Evolutionary conservation across 2,113 vertebrate genomes (phyloP).

Genomic region (Aramus guarauna): DNA sequence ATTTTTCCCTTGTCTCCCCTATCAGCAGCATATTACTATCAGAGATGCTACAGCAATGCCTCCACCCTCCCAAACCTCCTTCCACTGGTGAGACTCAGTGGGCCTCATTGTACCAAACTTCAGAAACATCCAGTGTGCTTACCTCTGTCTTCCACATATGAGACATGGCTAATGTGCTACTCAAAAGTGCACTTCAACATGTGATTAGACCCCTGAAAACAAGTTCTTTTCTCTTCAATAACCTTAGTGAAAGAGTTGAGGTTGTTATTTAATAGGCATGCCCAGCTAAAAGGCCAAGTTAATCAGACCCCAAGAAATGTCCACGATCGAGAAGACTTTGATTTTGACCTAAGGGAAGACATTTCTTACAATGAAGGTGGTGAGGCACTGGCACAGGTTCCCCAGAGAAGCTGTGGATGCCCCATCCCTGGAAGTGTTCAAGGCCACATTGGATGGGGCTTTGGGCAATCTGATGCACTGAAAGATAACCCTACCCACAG

Average conservation of each 20-base stretch:
- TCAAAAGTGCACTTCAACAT: not conserved
- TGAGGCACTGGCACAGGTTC: not conserved
- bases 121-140: not conserved
- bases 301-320: not conserved
- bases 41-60: not conserved
- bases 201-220: not conserved
- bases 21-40: not conserved
- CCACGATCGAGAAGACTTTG: not conserved
- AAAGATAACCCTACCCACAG: not conserved
- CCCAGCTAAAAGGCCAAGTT: not conserved
- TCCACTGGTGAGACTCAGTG: not conserved
- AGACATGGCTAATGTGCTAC: not conserved
- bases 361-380: not conserved
- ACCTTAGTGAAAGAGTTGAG: not conserved
- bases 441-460: not conserved
- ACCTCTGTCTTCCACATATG: not conserved
- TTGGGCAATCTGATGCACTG: not conserved
- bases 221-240: not conserved
- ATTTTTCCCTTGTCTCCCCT: not conserved
- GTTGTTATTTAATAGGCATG: not conserved
- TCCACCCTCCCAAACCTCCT: not conserved
- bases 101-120: not conserved
- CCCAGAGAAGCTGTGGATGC: not conserved
- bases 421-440: not conserved
- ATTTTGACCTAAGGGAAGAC: not conserved